Base-by-base conservation (phyloP, 2,888 invertebrate species). In the Drosophila falleni region DNA sequence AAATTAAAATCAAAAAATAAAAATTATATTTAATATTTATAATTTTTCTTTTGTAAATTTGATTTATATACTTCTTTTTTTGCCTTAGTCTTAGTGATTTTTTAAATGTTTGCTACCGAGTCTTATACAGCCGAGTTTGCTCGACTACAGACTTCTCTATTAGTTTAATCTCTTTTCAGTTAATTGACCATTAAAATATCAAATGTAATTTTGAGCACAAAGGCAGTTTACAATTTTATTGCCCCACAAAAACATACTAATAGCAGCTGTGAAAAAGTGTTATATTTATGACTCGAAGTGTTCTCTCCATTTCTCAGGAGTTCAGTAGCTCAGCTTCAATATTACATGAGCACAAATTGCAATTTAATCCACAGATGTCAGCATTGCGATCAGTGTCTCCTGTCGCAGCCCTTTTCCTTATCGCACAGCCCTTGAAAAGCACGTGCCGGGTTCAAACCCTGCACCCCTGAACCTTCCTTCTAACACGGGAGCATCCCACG, bases 361-460 rank as follows among this genome's bases (percentile, higher is more conserved):
- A 92, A 92, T 92, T 92, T 92, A 92, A 92, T 92, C 91, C 92
- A 92, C 92, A 92, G 92, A 92, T 92, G 92, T 92, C 92, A 92
- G 91, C 91, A 92, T 92, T 92, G 89, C 90, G 89, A 90, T 90
- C 91, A 82, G 76, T 80, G 78, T 37, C 62, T 46, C 59, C 78
- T 69, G 73, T 35, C 63, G 37, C 68, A 81, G 71, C 68, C 68
- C 82, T 74, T 46, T 49, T 37, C 19, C 42, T 44, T 44, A 44
- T 44, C 42, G 42, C 42, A 19, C 42, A 44, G 37, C 37, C 51
- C 37, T 49, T 10, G 41, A 50, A 41, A 13, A 78, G 78, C 85
- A 88, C 85, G 85, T 86, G 86, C 81, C 74, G 33, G 31, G 50
- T 53, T 59, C 61, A 47, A 19, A 54, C 54, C 50, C 59, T 47